Base-by-base conservation (phyloP, 2,888 invertebrate genomes). In the Amorpha juglandis region DNA sequence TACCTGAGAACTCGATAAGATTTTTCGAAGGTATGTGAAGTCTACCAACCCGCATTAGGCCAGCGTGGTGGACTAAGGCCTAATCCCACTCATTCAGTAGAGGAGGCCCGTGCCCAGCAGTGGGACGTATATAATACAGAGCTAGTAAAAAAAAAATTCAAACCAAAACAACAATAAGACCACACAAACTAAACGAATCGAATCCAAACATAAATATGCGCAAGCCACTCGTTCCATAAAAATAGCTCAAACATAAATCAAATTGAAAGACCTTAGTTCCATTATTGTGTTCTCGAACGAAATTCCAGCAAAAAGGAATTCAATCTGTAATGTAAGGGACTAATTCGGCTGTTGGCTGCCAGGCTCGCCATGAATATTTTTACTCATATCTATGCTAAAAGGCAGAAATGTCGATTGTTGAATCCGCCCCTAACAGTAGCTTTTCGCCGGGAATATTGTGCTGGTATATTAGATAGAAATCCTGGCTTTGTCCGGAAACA, bases 291-390 rank as follows among this genome's bases (percentile, higher is more conserved):
- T 64, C 82, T 78, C 80, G 77, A 75, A 69, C 72, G 70, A 74
- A 72, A 74, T 75, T 68, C 72, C 69, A 68, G 69, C 70, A 68
- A 74, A 75, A 74, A 72, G 75, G 71, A 76, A 80, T 80, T 78
- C 74, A 82, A 79, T 82, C 79, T 75, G 72, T 52, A 62, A 65
- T 64, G 50, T 48, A 50, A 65, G 67, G 70, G 66, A 66, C 70
- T 76, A 74, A 79, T 78, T 79, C 71, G 64, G 69, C 64, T 68
- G 69, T 68, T 64, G 38, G 53, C 52, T 65, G 42, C 53, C 63
- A 48, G 63, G 38, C 42, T 63, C 63, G 63, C 33, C 58, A 66
- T 63, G 68, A 77, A 74, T 77, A 72, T 73, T 70, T 66, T 66
- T 62, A 11, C 55, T 65, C 35, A 47, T 58, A 58, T 65, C 65